A percentile compares a stretch with the other conserved stretches of the same genome.
These are phyloP conservation scores for Myotis lucifugus DNA, from an alignment of 2,113 vertebrate genomes.

Conservation along the genomic window DNA sequence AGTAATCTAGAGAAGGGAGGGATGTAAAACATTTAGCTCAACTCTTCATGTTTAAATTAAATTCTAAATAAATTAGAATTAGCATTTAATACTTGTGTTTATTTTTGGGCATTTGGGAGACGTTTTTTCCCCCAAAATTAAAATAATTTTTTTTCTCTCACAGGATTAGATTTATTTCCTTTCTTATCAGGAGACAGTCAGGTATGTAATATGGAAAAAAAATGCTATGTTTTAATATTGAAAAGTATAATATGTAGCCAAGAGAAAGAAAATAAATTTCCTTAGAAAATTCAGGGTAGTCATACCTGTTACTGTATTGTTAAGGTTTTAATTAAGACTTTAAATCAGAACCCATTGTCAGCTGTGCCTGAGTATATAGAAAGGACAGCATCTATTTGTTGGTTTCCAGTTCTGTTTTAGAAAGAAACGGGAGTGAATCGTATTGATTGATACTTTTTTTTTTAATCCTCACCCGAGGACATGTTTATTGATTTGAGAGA, in stretches of 20 bases:
- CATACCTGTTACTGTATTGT: neutral
- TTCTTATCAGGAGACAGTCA: slow-evolving; percentile 99
- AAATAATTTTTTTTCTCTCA: slow-evolving; percentile 68
- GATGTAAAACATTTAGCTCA: neutral
- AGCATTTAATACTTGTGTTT: neutral
- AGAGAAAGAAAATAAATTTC: slow-evolving; percentile 10
- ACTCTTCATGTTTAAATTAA: neutral
- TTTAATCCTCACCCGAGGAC: neutral
- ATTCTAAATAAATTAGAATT: neutral
- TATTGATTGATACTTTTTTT: neutral
- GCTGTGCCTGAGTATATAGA: neutral
- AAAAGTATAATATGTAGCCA: neutral
- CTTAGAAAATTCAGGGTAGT: neutral
- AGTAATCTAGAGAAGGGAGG: neutral
- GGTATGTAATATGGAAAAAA: slow-evolving; percentile 84
- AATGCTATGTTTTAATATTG: slow-evolving; percentile 30
- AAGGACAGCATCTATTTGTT: neutral
- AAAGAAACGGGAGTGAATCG: neutral
- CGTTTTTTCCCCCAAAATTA: slow-evolving; percentile 23
- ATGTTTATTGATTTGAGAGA: neutral
- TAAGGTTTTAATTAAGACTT: slow-evolving; percentile 23
- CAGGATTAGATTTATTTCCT: slow-evolving; percentile 99
- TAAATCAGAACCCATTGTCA: slow-evolving; percentile 49
- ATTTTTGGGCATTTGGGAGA: neutral
- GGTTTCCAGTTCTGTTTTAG: neutral